Evolutionary conservation across 53 echinoderm and acorn worm genomes (phyloP).

Genomic region (Holothuria leucospilota): DNA sequence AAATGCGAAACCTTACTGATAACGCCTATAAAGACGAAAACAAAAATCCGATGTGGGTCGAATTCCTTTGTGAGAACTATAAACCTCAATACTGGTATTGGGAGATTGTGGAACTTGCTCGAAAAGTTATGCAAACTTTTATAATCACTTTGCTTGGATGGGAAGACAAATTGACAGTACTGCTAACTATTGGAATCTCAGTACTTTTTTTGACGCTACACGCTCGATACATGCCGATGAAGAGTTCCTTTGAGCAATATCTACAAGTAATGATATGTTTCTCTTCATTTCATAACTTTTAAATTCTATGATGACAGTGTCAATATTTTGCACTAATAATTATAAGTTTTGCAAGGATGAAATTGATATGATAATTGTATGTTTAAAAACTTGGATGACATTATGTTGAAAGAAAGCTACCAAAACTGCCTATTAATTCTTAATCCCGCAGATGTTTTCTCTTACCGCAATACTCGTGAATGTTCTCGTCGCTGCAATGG

Average conservation of each 20-base stretch:
- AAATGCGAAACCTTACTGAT: too few relatives aligned
- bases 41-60: not conserved
- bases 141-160: slow-evolving; percentile 12
- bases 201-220: slow-evolving; percentile 4
- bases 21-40: not conserved
- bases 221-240: slow-evolving; percentile 23
- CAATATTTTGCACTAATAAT: not conserved
- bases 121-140: slow-evolving; percentile 11
- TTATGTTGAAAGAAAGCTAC: not conserved
- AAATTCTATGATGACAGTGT: too few relatives aligned
- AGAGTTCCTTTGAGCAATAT: slow-evolving; percentile 1
- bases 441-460: not conserved
- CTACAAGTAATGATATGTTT: not conserved
- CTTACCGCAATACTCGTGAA: not conserved
- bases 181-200: not conserved
- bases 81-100: slow-evolving; percentile 29
- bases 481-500: not conserved
- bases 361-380: too few relatives aligned
- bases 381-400: too few relatives aligned
- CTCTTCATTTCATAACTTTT: too few relatives aligned
- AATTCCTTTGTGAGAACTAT: slow-evolving; percentile 23
- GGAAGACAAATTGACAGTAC: slow-evolving; percentile 11
- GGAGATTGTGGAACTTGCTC: slow-evolving; percentile 28
- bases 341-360: not conserved
- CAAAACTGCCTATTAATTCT: not conserved